phyloP scores from a whole-genome alignment of 92 coral and sea anemone genomes.

The Epizoanthus ramosus region DNA sequence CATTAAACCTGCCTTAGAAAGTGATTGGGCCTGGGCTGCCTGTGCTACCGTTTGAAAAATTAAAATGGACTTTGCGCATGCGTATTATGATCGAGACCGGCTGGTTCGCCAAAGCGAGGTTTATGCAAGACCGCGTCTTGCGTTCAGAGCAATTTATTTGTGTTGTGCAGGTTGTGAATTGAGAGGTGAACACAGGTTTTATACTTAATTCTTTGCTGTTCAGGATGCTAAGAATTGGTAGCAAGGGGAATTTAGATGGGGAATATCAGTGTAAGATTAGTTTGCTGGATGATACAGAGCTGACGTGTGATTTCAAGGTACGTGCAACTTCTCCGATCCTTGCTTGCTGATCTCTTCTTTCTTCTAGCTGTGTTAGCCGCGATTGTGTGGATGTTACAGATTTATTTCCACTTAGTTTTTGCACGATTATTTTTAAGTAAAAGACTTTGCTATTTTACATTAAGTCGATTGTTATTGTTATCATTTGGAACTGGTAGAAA shows the following conservation, averaged over 20 bases:
- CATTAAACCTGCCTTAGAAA: too few species aligned
- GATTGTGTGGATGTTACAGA: too few species aligned
- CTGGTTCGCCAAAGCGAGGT: conserved; percentile 32
- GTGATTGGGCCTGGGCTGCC: too few species aligned
- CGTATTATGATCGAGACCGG: not conserved
- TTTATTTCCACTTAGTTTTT: not conserved
- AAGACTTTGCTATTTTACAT: not conserved
- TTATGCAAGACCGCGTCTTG: conserved; percentile 15
- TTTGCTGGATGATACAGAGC: conserved; percentile 93
- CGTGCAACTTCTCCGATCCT: conserved; percentile 39
- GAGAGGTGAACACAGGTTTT: conserved; percentile 9
- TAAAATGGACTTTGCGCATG: conserved; percentile 4
- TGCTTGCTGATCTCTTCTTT: conserved; percentile 33
- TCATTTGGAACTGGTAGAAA: conserved; percentile 13
- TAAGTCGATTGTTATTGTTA: conserved; percentile 6
- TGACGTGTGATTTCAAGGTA: conserved; percentile 99
- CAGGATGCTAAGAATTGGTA: conserved; percentile 82
- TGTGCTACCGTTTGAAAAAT: too few species aligned
- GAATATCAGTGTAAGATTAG: conserved; percentile 95
- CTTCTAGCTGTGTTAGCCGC: too few species aligned
- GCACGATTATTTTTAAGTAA: not conserved
- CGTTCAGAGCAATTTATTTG: conserved; percentile 16
- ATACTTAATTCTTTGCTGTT: not conserved
- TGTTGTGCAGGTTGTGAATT: conserved; percentile 1
- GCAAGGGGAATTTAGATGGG: conserved; percentile 86